These are phyloP conservation scores for Platyscapa corneri DNA, from an alignment of 1,140 invertebrate species.

Conservation along the genomic window DNA sequence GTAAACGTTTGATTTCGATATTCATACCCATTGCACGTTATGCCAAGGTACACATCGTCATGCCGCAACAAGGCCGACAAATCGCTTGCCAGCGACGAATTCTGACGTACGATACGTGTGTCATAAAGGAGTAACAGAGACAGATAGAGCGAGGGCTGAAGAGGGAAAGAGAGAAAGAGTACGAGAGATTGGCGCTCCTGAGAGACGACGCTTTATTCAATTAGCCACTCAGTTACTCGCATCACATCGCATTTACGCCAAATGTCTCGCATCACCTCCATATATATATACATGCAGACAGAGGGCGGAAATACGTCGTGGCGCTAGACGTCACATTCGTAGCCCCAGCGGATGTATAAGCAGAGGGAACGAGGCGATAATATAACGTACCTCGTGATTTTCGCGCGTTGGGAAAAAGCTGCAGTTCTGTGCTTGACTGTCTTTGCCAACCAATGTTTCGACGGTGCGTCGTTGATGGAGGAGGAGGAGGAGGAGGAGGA, in stretches of 20 bases:
- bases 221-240: constrained; percentile 73
- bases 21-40: background rate
- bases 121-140: too few relatives aligned
- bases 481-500: background rate
- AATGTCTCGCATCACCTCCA: constrained; percentile 43
- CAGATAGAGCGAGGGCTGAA: background rate
- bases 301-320: constrained; percentile 5
- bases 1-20: background rate
- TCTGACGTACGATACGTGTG: constrained; percentile 43
- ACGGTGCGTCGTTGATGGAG: background rate
- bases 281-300: background rate
- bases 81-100: constrained; percentile 22
- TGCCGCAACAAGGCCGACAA: constrained; percentile 19
- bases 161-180: background rate
- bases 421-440: background rate
- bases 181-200: constrained; percentile 65
- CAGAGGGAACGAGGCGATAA: background rate
- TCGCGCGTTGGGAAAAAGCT: background rate
- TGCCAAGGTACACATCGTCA: background rate
- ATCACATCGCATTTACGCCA: constrained; percentile 69
- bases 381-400: constrained; percentile 38
- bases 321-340: constrained; percentile 6
- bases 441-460: background rate
- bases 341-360: constrained; percentile 16
- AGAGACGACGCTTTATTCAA: constrained; percentile 72